phyloP scores from a whole-genome alignment of 2,888 invertebrate genomes.

The Drosophila kokeensis region DNA sequence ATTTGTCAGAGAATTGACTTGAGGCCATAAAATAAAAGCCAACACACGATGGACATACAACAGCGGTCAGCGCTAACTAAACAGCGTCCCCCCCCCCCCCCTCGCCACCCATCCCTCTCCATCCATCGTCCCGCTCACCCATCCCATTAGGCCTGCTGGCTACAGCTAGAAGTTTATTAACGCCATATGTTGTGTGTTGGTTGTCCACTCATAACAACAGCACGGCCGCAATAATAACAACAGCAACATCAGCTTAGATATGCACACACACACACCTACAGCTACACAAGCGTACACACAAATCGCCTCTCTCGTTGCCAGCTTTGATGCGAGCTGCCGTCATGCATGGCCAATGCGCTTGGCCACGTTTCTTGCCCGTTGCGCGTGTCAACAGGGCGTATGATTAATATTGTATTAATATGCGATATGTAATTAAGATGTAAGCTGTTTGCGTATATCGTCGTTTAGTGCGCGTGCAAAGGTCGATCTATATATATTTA shows the following conservation, averaged over 20 bases:
- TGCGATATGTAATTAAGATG: slow-evolving; percentile 81
- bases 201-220: slow-evolving; percentile 66
- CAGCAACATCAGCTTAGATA: slow-evolving; percentile 61
- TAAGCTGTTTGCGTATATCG: slow-evolving; percentile 68
- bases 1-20: slow-evolving; percentile 81
- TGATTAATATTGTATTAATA: slow-evolving; percentile 82
- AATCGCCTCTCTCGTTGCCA: neutral
- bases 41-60: slow-evolving; percentile 56
- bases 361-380: slow-evolving; percentile 55
- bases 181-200: slow-evolving; percentile 72
- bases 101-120: neutral
- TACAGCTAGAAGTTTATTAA: slow-evolving; percentile 74
- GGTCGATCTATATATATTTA: neutral
- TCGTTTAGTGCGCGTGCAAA: slow-evolving; percentile 32
- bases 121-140: neutral
- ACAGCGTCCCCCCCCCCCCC: neutral
- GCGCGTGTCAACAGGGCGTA: slow-evolving; percentile 78
- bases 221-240: slow-evolving; percentile 40
- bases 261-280: slow-evolving; percentile 58
- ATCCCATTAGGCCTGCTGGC: slow-evolving; percentile 34
- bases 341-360: slow-evolving; percentile 60
- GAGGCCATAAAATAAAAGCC: slow-evolving; percentile 76
- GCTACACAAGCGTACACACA: slow-evolving; percentile 24
- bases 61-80: slow-evolving; percentile 16
- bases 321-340: slow-evolving; percentile 16